Conservation (phyloP, 2,888 invertebrate species). For the Drosophila engyochracea region DNA sequence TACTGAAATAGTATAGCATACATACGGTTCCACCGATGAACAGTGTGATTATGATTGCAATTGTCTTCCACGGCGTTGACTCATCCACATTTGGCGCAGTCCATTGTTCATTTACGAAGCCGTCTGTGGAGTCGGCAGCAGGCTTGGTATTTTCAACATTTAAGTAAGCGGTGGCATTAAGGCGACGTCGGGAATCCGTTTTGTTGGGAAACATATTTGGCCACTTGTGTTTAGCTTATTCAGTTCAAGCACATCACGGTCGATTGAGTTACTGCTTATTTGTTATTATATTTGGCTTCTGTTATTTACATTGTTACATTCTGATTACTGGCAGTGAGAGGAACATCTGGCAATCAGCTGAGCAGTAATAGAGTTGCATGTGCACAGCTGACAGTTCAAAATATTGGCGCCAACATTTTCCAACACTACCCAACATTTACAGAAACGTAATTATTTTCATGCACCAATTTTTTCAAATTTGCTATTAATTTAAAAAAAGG, state of each 20-base stretch:
- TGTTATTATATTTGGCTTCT: neutral
- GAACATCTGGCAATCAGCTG: conserved; percentile 43
- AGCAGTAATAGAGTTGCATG: conserved; percentile 19
- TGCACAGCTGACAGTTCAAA: neutral
- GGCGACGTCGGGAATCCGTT: conserved; percentile 59
- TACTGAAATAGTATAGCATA: neutral
- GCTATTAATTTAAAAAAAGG: neutral
- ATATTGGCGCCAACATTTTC: neutral
- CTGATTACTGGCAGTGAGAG: neutral
- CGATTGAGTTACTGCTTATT: neutral
- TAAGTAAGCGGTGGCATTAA: conserved; percentile 35
- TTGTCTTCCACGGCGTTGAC: conserved; percentile 67
- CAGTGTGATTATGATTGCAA: conserved; percentile 54
- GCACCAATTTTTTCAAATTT: too few species aligned
- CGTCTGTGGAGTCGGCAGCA: conserved; percentile 39
- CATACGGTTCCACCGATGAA: conserved; percentile 59
- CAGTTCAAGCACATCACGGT: conserved; percentile 1
- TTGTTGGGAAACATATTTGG: conserved; percentile 55
- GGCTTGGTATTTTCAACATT: conserved; percentile 41
- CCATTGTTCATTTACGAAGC: conserved; percentile 70
- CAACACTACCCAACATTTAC: neutral
- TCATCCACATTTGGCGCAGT: conserved; percentile 18
- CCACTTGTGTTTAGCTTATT: conserved; percentile 15
- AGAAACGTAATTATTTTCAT: neutral
- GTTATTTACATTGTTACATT: neutral